Conservation (phyloP, 2,113 vertebrate species). For the Oceanodroma tethys region DNA sequence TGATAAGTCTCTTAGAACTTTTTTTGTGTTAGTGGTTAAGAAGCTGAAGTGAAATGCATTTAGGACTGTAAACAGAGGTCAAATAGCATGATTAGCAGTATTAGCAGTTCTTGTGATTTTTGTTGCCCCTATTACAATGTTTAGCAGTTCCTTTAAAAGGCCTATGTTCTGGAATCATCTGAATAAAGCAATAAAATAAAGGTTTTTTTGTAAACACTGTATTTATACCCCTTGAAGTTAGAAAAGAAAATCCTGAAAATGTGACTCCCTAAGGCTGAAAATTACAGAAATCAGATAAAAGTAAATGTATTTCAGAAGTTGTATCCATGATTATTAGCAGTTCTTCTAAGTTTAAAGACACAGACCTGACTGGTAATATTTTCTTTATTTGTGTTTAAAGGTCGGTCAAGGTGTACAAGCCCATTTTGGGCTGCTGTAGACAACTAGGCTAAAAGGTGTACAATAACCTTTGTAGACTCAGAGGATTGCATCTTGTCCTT, state of each 20-base stretch:
- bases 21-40: background rate
- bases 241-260: background rate
- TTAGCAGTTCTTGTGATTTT: background rate
- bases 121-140: background rate
- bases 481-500: background rate
- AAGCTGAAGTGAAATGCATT: background rate
- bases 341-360: background rate
- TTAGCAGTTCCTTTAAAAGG: background rate
- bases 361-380: background rate
- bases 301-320: background rate
- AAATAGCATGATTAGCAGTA: background rate
- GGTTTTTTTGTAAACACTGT: rapidly evolving
- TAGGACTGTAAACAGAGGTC: background rate
- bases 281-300: background rate
- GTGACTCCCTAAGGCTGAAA: background rate
- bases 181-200: background rate
- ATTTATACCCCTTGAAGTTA: background rate
- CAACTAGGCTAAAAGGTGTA: background rate
- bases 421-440: background rate
- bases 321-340: background rate
- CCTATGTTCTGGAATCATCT: background rate
- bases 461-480: background rate
- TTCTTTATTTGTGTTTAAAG: background rate
- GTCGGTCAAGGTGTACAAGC: background rate
- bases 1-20: background rate